Conservation (phyloP, 2,113 vertebrate genomes). For the Hiodon alosoides region DNA sequence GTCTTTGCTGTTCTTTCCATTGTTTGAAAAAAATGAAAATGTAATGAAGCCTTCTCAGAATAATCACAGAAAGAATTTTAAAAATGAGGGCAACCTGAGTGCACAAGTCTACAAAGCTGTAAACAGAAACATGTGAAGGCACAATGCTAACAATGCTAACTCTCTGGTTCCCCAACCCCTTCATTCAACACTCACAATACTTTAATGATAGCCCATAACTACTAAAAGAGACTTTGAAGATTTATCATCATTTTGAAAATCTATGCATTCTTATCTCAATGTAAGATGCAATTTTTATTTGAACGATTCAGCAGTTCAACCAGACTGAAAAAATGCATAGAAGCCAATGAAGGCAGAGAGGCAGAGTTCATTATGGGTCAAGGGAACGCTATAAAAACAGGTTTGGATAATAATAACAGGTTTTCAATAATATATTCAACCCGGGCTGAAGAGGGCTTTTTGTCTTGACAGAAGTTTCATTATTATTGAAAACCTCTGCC, state of each 20-base stretch:
- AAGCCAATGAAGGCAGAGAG: neutral
- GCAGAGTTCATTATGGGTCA: neutral
- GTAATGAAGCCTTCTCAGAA: too few species aligned
- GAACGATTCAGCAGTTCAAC: neutral
- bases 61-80: too few species aligned
- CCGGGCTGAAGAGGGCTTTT: slow-evolving; percentile 39
- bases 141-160: too few species aligned
- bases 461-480: slow-evolving; percentile 50
- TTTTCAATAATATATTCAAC: slow-evolving; percentile 9
- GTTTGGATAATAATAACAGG: slow-evolving; percentile 40
- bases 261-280: neutral
- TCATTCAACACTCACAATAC: too few species aligned
- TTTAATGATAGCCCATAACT: too few species aligned
- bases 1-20: slow-evolving; percentile 32
- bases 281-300: neutral
- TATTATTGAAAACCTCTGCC: slow-evolving; percentile 45
- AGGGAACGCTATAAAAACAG: neutral
- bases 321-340: neutral
- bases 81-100: too few species aligned
- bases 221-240: too few species aligned
- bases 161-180: too few species aligned
- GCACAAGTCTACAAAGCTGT: too few species aligned
- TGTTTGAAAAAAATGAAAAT: too few species aligned
- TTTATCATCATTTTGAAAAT: too few species aligned
- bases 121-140: too few species aligned